Base-by-base conservation (phyloP, 2,797 vertebrate species). In the Hydrophis major region DNA sequence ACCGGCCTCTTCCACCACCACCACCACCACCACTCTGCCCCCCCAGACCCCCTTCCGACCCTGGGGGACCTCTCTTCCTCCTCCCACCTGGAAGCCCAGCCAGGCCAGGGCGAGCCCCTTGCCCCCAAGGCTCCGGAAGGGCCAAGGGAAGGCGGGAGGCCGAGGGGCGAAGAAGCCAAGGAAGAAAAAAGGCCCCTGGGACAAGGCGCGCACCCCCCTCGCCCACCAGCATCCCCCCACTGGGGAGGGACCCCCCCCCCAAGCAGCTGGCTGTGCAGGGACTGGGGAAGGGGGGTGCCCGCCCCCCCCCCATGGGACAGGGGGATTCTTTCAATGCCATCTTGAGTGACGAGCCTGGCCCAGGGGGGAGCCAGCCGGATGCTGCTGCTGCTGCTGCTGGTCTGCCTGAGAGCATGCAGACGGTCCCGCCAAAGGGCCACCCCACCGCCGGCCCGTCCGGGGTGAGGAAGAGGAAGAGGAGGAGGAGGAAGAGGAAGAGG, bases 271-370 rank as follows among this genome's bases (percentile, higher is more conserved):
- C 90, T 1, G 95, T 95, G 50, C 94, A 25, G 57, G 93, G 74
- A 18, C 25, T 37, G 7, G 89, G 18, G 10, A 66, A 60, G 50
- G 28, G 28, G 6, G 66, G 90, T 4, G 95, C 96, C 92, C 95
- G 69, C 74, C 93, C 95, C 0, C 86, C 91, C 55, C 95, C 95
- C 27, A 90, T 91, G 0, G 93, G 92, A 55, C 93, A 97, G 91
- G 96, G 96, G 7, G 95, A 97, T 74, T 93, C 95, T 0, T 97
- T 96, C 90, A 98, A 98, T 56, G 96, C 98, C 13, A 93, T 98
- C 94, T 97, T 98, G 95, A 98, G 97, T 0, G 97, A 98, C 61
- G 97, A 98, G 32, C 98, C 98, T n/a, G 96, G 96, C 14, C 97
- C 96, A 0, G 97, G 94, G 12, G 93, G 12, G 13, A 12, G 6